Percentiles rank a stretch among this genome's conserved stretches.
Evolutionary conservation across 2,797 vertebrate species (phyloP).

Genomic region (Channallabes apus): DNA sequence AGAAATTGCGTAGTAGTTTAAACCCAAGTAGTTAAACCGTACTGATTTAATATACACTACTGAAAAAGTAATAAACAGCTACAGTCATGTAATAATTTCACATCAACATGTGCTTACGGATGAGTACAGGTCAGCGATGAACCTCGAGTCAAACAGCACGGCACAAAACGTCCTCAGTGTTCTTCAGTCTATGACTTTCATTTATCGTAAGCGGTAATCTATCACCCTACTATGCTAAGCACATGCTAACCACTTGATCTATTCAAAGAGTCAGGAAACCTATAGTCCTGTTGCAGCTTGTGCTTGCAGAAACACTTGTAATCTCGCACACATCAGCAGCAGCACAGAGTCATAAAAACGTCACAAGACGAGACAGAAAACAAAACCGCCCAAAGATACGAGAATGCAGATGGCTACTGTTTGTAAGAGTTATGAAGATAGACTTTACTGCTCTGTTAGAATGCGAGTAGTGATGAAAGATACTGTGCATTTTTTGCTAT

Average conservation of each 20-base stretch:
- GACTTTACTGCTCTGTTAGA: not conserved
- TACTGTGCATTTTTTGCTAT: not conserved
- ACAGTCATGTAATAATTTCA: not conserved
- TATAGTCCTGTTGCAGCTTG: constrained; percentile 9
- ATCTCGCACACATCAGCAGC: not conserved
- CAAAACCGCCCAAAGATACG: not conserved
- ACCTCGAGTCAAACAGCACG: not conserved
- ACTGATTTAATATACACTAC: not conserved
- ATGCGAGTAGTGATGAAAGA: not conserved
- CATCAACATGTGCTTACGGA: not conserved
- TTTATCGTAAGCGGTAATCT: not conserved
- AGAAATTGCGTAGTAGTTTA: too few relatives aligned
- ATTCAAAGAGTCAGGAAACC: constrained; percentile 15
- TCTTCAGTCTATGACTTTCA: not conserved
- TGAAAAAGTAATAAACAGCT: not conserved
- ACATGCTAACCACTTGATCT: not conserved
- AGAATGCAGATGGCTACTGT: not conserved
- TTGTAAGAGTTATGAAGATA: not conserved
- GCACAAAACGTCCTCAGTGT: not conserved
- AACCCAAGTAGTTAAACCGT: not conserved
- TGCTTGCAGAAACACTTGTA: constrained; percentile 5
- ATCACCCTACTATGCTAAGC: not conserved
- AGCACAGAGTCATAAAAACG: not conserved
- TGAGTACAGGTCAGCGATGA: not conserved
- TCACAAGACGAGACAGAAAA: constrained; percentile 16